Evolutionary conservation across 2,888 invertebrate genomes (phyloP).

Genomic region (Dolichopus griseipennis): DNA sequence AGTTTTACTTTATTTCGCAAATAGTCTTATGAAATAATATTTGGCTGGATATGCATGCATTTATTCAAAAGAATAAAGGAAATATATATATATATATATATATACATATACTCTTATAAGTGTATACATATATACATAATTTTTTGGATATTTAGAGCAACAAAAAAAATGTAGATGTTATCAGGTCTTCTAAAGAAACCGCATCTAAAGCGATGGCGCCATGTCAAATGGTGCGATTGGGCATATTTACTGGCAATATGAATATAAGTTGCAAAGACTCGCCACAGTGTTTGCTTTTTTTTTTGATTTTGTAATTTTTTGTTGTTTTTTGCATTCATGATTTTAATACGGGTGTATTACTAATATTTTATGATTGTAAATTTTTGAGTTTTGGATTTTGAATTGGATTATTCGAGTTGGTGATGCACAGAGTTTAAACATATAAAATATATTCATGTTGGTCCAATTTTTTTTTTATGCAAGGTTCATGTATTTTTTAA

Average conservation of each 20-base stretch:
- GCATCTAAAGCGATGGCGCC: slow-evolving; percentile 45
- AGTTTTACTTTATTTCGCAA: too few species aligned
- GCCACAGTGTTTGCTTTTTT: not conserved
- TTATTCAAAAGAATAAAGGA: too few species aligned
- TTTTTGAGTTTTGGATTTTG: too few species aligned
- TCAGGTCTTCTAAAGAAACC: slow-evolving; percentile 42
- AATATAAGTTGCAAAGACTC: slow-evolving; percentile 4
- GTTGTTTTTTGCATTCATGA: not conserved
- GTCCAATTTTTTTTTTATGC: slow-evolving; percentile 3
- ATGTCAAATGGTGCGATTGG: slow-evolving; percentile 41
- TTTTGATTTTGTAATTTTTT: not conserved
- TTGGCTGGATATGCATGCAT: too few species aligned
- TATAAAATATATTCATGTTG: not conserved
- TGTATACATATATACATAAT: too few species aligned
- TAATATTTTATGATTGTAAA: not conserved
- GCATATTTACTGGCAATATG: slow-evolving; percentile 24
- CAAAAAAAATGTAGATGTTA: slow-evolving; percentile 24
- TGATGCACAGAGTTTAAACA: too few species aligned
- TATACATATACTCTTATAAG: too few species aligned
- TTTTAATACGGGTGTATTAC: not conserved
- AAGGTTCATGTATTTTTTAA: not conserved
- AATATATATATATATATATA: too few species aligned
- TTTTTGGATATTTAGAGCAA: not conserved
- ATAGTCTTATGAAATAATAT: too few species aligned
- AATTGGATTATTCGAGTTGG: too few species aligned